phyloP scores from a whole-genome alignment of 2,888 invertebrate genomes.

The Eustalomyia histrio region DNA sequence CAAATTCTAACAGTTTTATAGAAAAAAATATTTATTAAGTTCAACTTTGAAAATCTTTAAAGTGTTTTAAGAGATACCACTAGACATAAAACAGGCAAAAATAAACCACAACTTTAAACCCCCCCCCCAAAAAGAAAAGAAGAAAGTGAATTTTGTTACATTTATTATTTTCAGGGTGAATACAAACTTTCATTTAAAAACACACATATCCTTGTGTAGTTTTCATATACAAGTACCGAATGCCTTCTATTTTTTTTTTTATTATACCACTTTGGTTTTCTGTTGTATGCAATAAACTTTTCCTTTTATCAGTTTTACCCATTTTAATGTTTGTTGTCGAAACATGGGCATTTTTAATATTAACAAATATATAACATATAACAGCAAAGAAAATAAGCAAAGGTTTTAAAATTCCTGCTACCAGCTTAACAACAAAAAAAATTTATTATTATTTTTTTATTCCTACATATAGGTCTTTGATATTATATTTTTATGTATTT shows the following conservation, averaged over 20 bases:
- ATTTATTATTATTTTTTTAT: slow-evolving; percentile 5
- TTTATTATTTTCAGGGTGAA: slow-evolving; percentile 15
- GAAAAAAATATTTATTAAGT: not conserved
- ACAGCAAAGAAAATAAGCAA: slow-evolving; percentile 10
- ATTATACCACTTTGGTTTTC: slow-evolving; percentile 6
- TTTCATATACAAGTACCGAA: not conserved
- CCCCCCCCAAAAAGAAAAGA: not conserved
- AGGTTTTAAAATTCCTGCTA: slow-evolving; percentile 15
- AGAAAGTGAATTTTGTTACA: slow-evolving; percentile 24
- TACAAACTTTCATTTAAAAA: not conserved
- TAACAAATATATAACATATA: too few species aligned
- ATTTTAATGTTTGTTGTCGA: slow-evolving; percentile 22
- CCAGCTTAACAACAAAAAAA: slow-evolving; percentile 13
- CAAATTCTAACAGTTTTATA: slow-evolving; percentile 42
- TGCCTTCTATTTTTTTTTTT: slow-evolving; percentile 1
- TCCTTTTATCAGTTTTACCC: slow-evolving; percentile 34
- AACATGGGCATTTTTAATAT: slow-evolving; percentile 40
- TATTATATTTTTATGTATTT: not conserved
- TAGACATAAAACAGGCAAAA: not conserved
- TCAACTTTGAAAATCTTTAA: slow-evolving; percentile 22
- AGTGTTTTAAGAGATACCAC: not conserved
- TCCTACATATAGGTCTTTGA: not conserved
- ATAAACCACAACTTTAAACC: not conserved
- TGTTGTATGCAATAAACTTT: slow-evolving; percentile 37
- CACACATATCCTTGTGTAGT: not conserved